A percentile compares a stretch with the other conserved stretches of the same genome.
phyloP scores from a whole-genome alignment of 2,797 vertebrate genomes.

The Eulemur albifrons region DNA sequence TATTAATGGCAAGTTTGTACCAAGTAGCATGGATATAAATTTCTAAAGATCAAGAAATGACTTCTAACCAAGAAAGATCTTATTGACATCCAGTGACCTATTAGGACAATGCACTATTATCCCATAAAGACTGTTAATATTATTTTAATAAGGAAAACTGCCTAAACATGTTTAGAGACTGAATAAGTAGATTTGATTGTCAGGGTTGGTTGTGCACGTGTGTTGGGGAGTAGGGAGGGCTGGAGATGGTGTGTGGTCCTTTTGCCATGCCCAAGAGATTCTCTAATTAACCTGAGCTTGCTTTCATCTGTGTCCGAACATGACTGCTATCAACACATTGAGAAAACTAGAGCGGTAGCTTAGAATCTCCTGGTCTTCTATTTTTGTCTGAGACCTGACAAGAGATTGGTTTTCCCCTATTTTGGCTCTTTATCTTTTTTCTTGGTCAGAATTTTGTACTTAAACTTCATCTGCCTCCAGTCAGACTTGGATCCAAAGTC shows the following conservation, averaged over 20 bases:
- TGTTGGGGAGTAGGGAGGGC: background rate
- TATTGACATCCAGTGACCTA: background rate
- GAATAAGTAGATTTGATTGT: background rate
- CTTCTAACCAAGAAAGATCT: background rate
- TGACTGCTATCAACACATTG: background rate
- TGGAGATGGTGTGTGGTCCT: background rate
- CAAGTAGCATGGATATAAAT: background rate
- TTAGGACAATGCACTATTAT: background rate
- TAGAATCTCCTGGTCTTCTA: background rate
- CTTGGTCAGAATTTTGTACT: background rate
- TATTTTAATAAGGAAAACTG: background rate
- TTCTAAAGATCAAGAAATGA: slow-evolving; percentile 21
- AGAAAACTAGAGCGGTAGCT: background rate
- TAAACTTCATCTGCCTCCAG: background rate
- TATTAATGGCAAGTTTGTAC: background rate
- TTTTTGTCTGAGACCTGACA: background rate
- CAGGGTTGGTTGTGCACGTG: background rate
- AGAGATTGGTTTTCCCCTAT: background rate
- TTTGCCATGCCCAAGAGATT: background rate
- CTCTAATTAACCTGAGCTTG: background rate
- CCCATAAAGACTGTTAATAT: background rate
- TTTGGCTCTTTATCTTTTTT: background rate
- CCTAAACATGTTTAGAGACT: background rate
- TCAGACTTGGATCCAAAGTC: background rate
- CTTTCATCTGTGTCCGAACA: background rate